These are phyloP conservation scores for Odontamblyopus lacepedii DNA, from an alignment of 2,797 vertebrate species.

Conservation along the genomic window DNA sequence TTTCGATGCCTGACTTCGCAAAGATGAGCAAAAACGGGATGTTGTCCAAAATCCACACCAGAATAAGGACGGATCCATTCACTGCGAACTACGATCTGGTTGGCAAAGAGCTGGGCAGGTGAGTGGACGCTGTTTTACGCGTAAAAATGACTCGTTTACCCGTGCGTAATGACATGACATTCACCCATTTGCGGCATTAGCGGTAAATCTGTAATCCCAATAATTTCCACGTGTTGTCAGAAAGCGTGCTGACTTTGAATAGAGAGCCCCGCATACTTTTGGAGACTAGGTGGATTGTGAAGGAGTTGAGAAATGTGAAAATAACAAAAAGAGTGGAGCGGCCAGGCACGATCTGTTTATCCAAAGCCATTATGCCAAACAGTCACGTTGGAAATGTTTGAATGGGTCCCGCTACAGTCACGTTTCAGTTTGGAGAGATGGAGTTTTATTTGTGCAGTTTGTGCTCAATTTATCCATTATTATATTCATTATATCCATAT, in stretches of 20 bases:
- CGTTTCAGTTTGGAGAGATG: neutral
- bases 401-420: neutral
- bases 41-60: slow-evolving; percentile 75
- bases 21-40: slow-evolving; percentile 80
- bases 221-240: slow-evolving; percentile 44
- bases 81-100: slow-evolving; percentile 73
- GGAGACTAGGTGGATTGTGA: slow-evolving; percentile 5
- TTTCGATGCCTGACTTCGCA: slow-evolving; percentile 53
- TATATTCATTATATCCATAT: neutral
- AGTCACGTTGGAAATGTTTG: neutral
- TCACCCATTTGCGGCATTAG: neutral
- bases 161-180: neutral
- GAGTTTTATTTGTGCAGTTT: neutral
- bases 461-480: neutral
- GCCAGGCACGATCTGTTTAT: neutral
- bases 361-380: neutral
- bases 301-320: neutral
- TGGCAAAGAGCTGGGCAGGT: slow-evolving; percentile 81
- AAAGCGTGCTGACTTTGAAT: slow-evolving; percentile 41
- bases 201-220: slow-evolving; percentile 31
- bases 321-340: too few relatives aligned
- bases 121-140: slow-evolving; percentile 26
- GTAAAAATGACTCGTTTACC: neutral
- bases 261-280: neutral
- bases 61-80: slow-evolving; percentile 78